Percentiles rank a stretch among this genome's conserved stretches.
phyloP scores from a whole-genome alignment of 2,113 vertebrate species.

The Hypanus sabinus region DNA sequence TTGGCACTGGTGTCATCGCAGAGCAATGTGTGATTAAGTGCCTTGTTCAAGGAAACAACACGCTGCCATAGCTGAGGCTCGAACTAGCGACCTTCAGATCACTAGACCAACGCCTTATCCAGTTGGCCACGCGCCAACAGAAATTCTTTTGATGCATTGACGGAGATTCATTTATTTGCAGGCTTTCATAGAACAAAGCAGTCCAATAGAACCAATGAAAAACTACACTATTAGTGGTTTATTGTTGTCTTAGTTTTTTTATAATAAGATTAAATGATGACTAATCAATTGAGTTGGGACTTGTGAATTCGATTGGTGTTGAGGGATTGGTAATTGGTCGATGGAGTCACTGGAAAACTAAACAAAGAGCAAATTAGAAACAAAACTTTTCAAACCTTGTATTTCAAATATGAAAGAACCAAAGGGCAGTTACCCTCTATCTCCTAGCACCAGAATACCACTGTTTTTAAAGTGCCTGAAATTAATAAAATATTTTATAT shows the following conservation, averaged over 20 bases:
- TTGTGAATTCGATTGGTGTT: no score
- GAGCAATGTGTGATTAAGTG: no score
- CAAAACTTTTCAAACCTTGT: neutral
- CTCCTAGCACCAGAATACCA: neutral
- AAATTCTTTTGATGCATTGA: no score
- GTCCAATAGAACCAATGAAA: neutral
- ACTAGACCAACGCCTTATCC: no score
- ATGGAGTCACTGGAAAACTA: neutral
- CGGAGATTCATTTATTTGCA: no score
- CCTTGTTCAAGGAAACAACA: no score
- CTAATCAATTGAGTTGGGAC: neutral
- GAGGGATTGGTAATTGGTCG: no score
- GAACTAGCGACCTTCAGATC: no score
- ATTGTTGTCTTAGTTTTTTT: neutral
- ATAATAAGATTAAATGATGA: neutral
- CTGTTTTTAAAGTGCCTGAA: neutral
- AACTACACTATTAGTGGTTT: neutral
- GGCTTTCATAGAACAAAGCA: no score
- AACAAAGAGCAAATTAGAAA: neutral
- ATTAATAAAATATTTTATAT: neutral
- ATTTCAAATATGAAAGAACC: neutral
- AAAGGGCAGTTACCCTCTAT: neutral
- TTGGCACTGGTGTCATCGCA: no score
- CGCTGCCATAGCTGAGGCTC: no score
- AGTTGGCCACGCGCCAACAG: no score